Evolutionary conservation across 2,888 invertebrate genomes (phyloP), one percentile per base, ranked within the genome.

Genomic region (Sarcophaga carnaria): DNA sequence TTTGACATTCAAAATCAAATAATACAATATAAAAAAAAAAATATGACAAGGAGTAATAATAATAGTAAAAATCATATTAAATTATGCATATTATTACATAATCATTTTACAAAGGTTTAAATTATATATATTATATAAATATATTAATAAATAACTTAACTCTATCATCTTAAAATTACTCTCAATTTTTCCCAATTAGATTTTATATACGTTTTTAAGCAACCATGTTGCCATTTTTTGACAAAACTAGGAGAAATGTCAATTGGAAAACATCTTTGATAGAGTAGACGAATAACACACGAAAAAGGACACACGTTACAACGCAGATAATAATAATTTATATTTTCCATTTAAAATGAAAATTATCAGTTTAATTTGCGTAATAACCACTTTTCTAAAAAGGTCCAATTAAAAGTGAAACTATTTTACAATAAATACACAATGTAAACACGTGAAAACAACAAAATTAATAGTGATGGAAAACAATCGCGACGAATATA

Each of bases 291-390:
- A 79, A 77, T 67, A 79, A 67, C 62, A 72, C n/a, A 37, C 70
- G 72, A 75, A 82, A 82, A 78, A 75, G n/a, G 80, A 86, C 86
- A 88, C 82, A 79, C 85, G 82, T 87, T 87, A 88, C 89, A 92
- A 91, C 92, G 91, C 91, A 91, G 90, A 91, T 89, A 90, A 87
- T 75, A 85, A 86, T 78, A 64, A 78, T 80, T 83, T 37, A 37
- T 8, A 85, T 88, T 80, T 80, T 62, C 37, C 78, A 80, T 88
- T 89, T 90, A 90, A 90, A 91, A 90, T 77, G 5, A 27, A 63
- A 89, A 88, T 89, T 88, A 88, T 89, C 86, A 89, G 90, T 89
- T 88, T 75, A 88, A 80, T 89, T 90, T 90, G 89, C 69, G 71
- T 88, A 88, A 89, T 72, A 88, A 88, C 83, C 88, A 89, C 88